A percentile compares a stretch with the other conserved stretches of the same genome.
phyloP scores from a whole-genome alignment of 2,113 vertebrate species.

The Amphilophus citrinellus region DNA sequence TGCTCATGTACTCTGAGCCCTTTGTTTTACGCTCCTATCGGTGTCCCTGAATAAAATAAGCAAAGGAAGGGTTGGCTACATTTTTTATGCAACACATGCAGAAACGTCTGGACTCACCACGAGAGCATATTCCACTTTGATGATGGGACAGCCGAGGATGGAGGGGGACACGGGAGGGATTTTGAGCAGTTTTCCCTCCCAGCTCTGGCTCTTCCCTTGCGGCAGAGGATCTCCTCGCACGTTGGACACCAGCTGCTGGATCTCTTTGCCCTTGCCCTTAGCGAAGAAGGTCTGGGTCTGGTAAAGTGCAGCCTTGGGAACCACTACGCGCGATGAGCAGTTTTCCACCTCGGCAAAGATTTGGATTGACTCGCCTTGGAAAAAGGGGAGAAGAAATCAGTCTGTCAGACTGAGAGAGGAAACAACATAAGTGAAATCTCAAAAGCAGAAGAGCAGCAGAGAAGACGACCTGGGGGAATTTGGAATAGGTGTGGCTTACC shows the following conservation, averaged over 20 bases:
- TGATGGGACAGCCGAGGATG: constrained; percentile 97
- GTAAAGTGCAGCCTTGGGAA: constrained; percentile 98
- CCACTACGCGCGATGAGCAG: constrained; percentile 94
- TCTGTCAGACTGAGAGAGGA: constrained; percentile 67
- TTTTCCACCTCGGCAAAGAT: constrained; percentile 99
- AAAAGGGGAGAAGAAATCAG: constrained; percentile 57
- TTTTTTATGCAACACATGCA: not conserved
- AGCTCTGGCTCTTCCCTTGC: constrained; percentile 96
- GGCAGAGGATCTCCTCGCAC: constrained; percentile 92
- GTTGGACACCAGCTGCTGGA: constrained; percentile 94
- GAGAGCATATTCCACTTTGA: constrained; percentile 95
- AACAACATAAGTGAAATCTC: constrained; percentile 24
- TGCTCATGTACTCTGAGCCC: not conserved
- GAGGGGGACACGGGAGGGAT: constrained; percentile 97
- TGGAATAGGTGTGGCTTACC: constrained; percentile 77
- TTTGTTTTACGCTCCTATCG: not conserved
- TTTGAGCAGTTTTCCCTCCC: constrained; percentile 95
- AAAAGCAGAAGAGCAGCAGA: not conserved
- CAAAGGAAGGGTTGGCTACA: not conserved
- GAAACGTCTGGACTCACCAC: constrained; percentile 84
- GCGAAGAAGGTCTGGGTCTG: constrained; percentile 99
- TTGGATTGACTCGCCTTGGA: constrained; percentile 95
- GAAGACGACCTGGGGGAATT: not conserved
- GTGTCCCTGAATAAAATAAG: not conserved
- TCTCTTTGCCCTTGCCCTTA: constrained; percentile 99